phyloP scores from a whole-genome alignment of 2,113 vertebrate genomes.

The Psilopsiagon aurifrons region DNA sequence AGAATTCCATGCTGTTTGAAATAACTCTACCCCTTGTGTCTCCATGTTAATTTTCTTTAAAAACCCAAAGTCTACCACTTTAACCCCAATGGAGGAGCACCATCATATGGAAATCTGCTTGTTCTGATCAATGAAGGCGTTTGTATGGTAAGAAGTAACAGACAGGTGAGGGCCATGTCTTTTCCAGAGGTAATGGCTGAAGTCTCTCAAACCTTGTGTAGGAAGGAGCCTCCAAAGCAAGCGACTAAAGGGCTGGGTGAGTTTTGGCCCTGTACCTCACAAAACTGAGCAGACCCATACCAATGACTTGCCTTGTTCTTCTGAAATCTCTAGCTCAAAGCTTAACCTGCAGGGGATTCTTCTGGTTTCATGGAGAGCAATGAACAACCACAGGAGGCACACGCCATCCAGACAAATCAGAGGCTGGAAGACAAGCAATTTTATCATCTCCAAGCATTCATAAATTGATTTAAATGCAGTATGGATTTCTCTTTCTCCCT shows the following conservation, averaged over 20 bases:
- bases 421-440: background rate
- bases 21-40: background rate
- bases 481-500: background rate
- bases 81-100: background rate
- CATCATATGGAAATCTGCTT: background rate
- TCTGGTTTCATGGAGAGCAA: background rate
- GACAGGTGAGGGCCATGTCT: background rate
- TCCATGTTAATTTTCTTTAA: background rate
- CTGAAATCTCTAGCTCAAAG: background rate
- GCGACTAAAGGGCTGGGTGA: rapidly evolving
- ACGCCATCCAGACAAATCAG: background rate
- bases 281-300: background rate
- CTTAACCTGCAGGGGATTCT: rapidly evolving
- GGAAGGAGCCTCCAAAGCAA: background rate
- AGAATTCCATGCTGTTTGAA: background rate
- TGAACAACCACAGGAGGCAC: background rate
- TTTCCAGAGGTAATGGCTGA: background rate
- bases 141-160: background rate
- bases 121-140: background rate
- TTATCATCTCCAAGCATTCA: background rate
- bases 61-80: background rate
- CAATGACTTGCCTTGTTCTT: background rate
- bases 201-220: background rate
- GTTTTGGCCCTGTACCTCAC: background rate
- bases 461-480: background rate